Percentiles rank a stretch among this genome's conserved stretches.
These are phyloP conservation scores for Archaeoteleia sp. DNA, from an alignment of 2,888 invertebrate genomes.

Conservation along the genomic window DNA sequence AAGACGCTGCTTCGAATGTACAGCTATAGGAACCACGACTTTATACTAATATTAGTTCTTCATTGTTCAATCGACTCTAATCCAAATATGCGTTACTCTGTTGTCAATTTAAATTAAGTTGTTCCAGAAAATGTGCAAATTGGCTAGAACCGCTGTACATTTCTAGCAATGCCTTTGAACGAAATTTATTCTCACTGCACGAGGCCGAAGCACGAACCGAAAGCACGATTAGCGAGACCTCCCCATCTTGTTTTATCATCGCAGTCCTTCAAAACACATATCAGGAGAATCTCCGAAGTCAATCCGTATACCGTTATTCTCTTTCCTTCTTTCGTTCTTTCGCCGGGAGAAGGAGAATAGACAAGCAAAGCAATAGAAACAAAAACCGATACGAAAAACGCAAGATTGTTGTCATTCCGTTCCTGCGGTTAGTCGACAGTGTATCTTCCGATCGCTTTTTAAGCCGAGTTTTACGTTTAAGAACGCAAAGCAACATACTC, in stretches of 20 bases:
- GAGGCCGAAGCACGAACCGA: conserved; percentile 43
- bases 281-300: conserved; percentile 40
- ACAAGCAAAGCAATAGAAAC: neutral
- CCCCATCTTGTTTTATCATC: conserved; percentile 3
- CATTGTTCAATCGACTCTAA: too few species aligned
- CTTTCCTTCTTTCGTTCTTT: conserved; percentile 23
- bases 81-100: too few species aligned
- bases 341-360: conserved; percentile 5
- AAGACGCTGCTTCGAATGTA: too few species aligned
- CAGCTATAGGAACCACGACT: too few species aligned
- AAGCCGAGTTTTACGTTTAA: conserved; percentile 3
- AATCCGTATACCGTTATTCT: neutral
- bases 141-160: too few species aligned
- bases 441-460: conserved; percentile 3
- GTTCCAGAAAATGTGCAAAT: too few species aligned
- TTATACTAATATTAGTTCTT: too few species aligned
- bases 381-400: too few species aligned
- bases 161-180: too few species aligned
- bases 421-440: conserved; percentile 1
- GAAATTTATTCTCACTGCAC: conserved; percentile 1
- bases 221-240: conserved; percentile 31
- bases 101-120: too few species aligned
- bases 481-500: conserved; percentile 5
- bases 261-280: conserved; percentile 23
- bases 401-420: conserved; percentile 3